Evolutionary conservation across 1,140 invertebrate genomes (phyloP), one percentile per base, ranked within the genome.

Genomic region (Zaprionus africanus): DNA sequence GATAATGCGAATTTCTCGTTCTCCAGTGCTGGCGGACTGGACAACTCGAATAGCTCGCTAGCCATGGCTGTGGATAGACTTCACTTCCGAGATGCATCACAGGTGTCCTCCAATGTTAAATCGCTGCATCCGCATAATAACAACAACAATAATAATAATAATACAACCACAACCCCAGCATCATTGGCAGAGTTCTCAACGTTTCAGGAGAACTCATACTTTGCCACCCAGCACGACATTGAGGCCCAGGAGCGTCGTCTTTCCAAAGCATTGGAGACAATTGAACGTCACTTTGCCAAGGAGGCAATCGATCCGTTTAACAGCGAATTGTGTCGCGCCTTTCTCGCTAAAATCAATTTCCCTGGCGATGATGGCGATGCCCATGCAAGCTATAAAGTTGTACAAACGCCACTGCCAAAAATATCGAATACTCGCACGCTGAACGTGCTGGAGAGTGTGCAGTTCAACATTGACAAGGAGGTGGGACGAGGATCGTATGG

Each of bases 401-500:
- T 92, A 38, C 91, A 91, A 78, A 91, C 88, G 17, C 83, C 77
- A 61, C 71, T 93, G 72, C 91, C 92, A 76, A 93, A 93, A 85
- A 78, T 95, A 24, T 94, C 94, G 71, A 91, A 93, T 43, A 93
- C 93, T n/a, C 93, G 93, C 11, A 83, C 93, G 4, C 81, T 94
- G 22, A 92, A 79, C 59, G 92, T 95, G 41, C 95, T 95, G 72
- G 94, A 95, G 73, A 81, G 78, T 15, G 72, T 92, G 4, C 94
- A 93, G 78, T 96, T 96, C 82, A 94, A 95, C 78, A 94, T 96
- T 67, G 96, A 96, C 81, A 96, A 96, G 93, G 95, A 95, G 92
- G 93, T 96, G 79, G 96, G 96, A 7, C 96, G 96, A 93, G 96
- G 96, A 41, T 95, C 96, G 61, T 96, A 96, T 79, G 96, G 96